Conservation (phyloP, 2,888 invertebrate species). For the Osmoderma eremita region DNA sequence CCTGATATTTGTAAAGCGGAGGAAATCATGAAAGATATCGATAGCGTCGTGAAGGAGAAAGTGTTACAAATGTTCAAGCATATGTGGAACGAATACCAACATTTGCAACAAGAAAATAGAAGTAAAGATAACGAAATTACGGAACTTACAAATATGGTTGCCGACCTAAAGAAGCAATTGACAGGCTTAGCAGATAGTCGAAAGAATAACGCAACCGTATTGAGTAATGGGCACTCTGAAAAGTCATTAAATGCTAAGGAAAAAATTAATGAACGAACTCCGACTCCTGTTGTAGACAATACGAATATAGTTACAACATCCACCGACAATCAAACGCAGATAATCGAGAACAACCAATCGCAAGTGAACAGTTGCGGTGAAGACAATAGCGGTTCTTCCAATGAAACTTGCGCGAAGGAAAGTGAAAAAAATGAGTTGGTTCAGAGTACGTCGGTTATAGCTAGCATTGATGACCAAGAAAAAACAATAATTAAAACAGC, state of each 20-base stretch:
- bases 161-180: conserved; percentile 52
- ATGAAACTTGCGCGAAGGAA: conserved; percentile 14
- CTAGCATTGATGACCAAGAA: conserved; percentile 45
- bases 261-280: conserved; percentile 20
- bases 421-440: conserved; percentile 27
- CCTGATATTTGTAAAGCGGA: conserved; percentile 57
- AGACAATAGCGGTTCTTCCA: conserved; percentile 35
- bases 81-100: conserved; percentile 58
- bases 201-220: background rate
- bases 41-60: conserved; percentile 53
- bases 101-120: conserved; percentile 54
- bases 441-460: conserved; percentile 42
- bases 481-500: conserved; percentile 48
- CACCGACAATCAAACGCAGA: conserved; percentile 33
- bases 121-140: conserved; percentile 58
- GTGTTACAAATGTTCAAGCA: conserved; percentile 57
- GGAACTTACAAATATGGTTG: conserved; percentile 55
- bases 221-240: conserved; percentile 29
- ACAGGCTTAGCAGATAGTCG: conserved; percentile 22
- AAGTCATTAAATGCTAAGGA: conserved; percentile 17
- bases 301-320: conserved; percentile 35
- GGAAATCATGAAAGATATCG: conserved; percentile 55
- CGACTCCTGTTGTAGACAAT: conserved; percentile 24
- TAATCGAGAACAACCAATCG: conserved; percentile 25
- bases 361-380: conserved; percentile 13